These are phyloP conservation scores for Etheostoma cragini DNA, from an alignment of 2,113 vertebrate species.

Conservation along the genomic window DNA sequence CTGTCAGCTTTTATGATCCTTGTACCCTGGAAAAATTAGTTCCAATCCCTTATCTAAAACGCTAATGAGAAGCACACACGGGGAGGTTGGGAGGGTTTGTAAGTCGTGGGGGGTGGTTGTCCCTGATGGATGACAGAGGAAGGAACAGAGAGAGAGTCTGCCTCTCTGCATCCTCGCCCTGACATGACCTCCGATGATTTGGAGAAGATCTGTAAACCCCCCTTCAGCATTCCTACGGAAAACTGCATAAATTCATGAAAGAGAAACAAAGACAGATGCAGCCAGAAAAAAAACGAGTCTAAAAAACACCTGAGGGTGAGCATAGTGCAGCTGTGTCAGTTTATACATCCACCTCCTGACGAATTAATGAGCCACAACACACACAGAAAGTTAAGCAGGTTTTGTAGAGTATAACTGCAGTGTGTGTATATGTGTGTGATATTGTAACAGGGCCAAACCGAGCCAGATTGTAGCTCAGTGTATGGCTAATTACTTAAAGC, in stretches of 20 bases:
- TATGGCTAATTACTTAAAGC: slow-evolving; percentile 44
- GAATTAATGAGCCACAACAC: slow-evolving; percentile 48
- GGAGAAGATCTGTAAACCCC: slow-evolving; percentile 35
- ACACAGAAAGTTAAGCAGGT: slow-evolving; percentile 9
- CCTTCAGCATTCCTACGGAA: slow-evolving; percentile 46
- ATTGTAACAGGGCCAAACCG: neutral
- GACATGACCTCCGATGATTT: slow-evolving; percentile 58
- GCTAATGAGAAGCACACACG: slow-evolving; percentile 71
- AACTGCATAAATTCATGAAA: slow-evolving; percentile 28
- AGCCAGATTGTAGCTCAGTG: slow-evolving; percentile 28
- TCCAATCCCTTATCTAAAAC: slow-evolving; percentile 61
- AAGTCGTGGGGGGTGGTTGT: slow-evolving; percentile 18
- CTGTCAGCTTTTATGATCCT: slow-evolving; percentile 65
- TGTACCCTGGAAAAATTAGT: slow-evolving; percentile 64
- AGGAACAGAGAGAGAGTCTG: slow-evolving; percentile 49
- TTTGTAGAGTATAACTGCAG: neutral
- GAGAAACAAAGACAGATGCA: slow-evolving; percentile 5
- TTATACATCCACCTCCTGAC: slow-evolving; percentile 36
- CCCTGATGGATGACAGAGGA: slow-evolving; percentile 60
- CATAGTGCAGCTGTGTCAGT: slow-evolving; percentile 42
- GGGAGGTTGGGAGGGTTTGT: slow-evolving; percentile 26
- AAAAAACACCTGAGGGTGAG: slow-evolving; percentile 28
- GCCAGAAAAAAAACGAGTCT: slow-evolving; percentile 9
- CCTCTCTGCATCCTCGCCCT: slow-evolving; percentile 38
- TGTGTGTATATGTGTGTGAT: neutral